phyloP scores from a whole-genome alignment of 2,797 vertebrate species.

The Myotis pilosus region DNA sequence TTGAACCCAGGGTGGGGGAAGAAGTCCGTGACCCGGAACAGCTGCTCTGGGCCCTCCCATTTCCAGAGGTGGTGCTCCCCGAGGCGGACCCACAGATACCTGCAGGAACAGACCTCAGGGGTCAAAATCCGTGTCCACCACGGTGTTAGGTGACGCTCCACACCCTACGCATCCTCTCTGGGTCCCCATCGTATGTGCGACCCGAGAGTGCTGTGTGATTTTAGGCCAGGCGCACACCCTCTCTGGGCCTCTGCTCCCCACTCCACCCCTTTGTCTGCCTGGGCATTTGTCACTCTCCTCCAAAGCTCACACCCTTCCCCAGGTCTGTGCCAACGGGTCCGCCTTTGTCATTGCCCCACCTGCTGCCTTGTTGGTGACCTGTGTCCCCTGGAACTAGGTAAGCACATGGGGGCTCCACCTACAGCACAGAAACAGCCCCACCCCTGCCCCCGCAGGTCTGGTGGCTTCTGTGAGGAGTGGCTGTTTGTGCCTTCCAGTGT shows the following conservation, averaged over 20 bases:
- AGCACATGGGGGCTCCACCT: constrained; percentile 17
- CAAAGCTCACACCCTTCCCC: not conserved
- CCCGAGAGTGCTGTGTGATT: not conserved
- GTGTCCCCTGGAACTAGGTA: constrained; percentile 10
- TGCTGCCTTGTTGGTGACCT: constrained; percentile 17
- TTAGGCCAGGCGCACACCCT: not conserved
- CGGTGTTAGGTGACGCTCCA: not conserved
- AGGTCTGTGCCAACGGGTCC: not conserved
- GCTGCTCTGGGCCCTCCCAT: constrained; percentile 83
- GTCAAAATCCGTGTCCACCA: not conserved
- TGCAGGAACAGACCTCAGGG: constrained; percentile 40
- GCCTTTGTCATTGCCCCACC: not conserved
- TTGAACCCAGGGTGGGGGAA: constrained; percentile 84
- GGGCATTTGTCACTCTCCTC: not conserved
- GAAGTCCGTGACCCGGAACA: constrained; percentile 69
- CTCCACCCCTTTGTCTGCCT: not conserved
- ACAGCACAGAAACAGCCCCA: not conserved
- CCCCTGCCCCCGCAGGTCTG: constrained; percentile 41
- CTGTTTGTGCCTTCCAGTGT: not conserved
- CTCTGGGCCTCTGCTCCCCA: not conserved
- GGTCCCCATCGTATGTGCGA: not conserved
- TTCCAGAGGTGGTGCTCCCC: constrained; percentile 81
- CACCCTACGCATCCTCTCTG: not conserved
- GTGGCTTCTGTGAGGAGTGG: constrained; percentile 49
- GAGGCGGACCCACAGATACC: constrained; percentile 78